A percentile compares a stretch with the other conserved stretches of the same genome.
Evolutionary conservation across 2,113 vertebrate genomes (phyloP).

Genomic region (Zosterops hypoxanthus): DNA sequence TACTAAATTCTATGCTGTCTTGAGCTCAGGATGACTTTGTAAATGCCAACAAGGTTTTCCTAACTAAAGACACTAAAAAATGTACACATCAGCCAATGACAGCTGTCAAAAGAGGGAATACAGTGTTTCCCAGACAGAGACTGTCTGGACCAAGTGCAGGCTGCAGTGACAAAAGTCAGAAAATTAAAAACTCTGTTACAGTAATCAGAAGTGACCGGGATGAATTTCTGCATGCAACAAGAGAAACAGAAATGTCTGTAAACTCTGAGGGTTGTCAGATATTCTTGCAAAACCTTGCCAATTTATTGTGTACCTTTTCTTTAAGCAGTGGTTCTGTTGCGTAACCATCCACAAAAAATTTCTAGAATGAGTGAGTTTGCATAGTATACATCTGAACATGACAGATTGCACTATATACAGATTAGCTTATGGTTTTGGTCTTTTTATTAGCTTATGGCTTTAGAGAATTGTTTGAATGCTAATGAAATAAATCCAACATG

Average conservation of each 20-base stretch:
- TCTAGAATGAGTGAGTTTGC: neutral
- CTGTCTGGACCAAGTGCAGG: neutral
- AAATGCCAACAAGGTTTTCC: neutral
- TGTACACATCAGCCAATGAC: neutral
- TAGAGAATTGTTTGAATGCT: neutral
- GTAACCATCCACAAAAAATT: neutral
- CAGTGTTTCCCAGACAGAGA: neutral
- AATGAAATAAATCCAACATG: neutral
- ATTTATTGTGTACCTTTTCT: neutral
- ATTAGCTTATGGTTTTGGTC: neutral
- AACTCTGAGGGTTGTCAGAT: neutral
- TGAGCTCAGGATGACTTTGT: neutral
- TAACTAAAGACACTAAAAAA: neutral
- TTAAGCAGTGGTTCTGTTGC: neutral
- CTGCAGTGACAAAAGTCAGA: neutral
- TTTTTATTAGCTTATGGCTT: neutral
- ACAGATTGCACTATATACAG: neutral
- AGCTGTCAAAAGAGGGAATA: neutral
- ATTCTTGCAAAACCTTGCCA: neutral
- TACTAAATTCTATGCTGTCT: neutral
- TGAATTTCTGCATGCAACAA: neutral
- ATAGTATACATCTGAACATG: neutral
- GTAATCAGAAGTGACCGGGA: neutral
- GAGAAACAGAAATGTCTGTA: neutral
- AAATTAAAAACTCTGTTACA: neutral